Base-by-base conservation (phyloP, 2,797 vertebrate genomes). In the Glyptemys insculpta region DNA sequence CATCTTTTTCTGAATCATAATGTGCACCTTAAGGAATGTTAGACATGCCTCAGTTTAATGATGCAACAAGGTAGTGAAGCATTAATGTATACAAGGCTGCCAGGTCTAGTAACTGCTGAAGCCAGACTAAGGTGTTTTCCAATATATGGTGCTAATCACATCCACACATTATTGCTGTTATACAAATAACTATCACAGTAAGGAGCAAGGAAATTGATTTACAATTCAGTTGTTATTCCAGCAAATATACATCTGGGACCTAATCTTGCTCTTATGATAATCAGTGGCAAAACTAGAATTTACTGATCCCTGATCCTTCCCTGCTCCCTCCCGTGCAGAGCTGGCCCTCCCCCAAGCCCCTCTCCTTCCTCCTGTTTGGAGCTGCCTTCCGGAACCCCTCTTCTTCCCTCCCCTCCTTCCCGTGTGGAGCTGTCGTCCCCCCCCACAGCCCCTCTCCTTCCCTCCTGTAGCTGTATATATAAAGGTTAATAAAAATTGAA, bases 21-120 rank as follows among this genome's bases (percentile, higher is more conserved):
- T 79, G 47, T 92, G 79, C 87, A 81, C 93, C 91, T 96, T 93
- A 88, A 82, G 41, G 52, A 96, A 92, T 76, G 12, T 96, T 95
- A 95, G 94, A 90, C 53, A 79, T 74, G 79, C 94, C 87, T 95
- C 87, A 81, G 81, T 97, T 97, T 94, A 97, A 95, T 96, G 94
- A 92, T 95, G 95, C 93, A 94, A 96, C 96, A 86, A 91, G 83
- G 92, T 87, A 95, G 95, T 97, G 98, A 98, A 95, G 85, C 84
- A 53, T 56, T 97, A 97, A 97, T 97, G 92, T 82, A 86, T 85
- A 82, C 27, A 93, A 93, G 52, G 93, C 92, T 94, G 65, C 86
- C 85, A 93, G 95, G 96, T 96, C 94, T 93, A 91, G 84, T 94
- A 88, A 97, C 91, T 25, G 57, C 90, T 65, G 90, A 97, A 96